phyloP scores from a whole-genome alignment of 2,888 invertebrate genomes.

The Zaprionus bogoriensis region DNA sequence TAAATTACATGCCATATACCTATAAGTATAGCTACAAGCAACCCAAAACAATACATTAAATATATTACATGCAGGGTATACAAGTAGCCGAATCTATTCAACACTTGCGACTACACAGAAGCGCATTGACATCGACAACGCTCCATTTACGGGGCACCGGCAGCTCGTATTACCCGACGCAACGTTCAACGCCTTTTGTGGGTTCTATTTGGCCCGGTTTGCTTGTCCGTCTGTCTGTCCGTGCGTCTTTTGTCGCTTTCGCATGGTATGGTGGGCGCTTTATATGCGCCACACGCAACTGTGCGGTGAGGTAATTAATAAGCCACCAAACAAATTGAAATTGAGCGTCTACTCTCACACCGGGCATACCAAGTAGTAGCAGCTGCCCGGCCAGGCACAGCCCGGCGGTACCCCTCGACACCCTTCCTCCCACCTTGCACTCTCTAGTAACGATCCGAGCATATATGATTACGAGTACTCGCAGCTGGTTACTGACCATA shows the following conservation, averaged over 20 bases:
- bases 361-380: slow-evolving; percentile 72
- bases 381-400: too few species aligned
- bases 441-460: slow-evolving; percentile 19
- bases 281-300: slow-evolving; percentile 67
- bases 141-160: slow-evolving; percentile 65
- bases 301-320: slow-evolving; percentile 77
- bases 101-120: slow-evolving; percentile 36
- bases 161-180: slow-evolving; percentile 60
- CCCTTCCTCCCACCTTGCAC: background rate
- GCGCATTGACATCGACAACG: slow-evolving; percentile 67
- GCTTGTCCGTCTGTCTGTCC: background rate
- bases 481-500: slow-evolving; percentile 66
- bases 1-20: too few species aligned
- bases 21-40: too few species aligned
- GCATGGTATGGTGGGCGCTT: slow-evolving; percentile 52
- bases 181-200: slow-evolving; percentile 67
- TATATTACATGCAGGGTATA: background rate
- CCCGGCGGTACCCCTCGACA: slow-evolving; percentile 13
- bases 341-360: slow-evolving; percentile 56
- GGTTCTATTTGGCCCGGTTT: slow-evolving; percentile 60
- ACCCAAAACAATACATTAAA: too few species aligned
- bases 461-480: background rate
- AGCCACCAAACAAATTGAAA: slow-evolving; percentile 69
- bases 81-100: slow-evolving; percentile 21
- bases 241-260: background rate